Base-by-base conservation (phyloP, 2,888 invertebrate genomes). In the Hypsopygia costalis region DNA sequence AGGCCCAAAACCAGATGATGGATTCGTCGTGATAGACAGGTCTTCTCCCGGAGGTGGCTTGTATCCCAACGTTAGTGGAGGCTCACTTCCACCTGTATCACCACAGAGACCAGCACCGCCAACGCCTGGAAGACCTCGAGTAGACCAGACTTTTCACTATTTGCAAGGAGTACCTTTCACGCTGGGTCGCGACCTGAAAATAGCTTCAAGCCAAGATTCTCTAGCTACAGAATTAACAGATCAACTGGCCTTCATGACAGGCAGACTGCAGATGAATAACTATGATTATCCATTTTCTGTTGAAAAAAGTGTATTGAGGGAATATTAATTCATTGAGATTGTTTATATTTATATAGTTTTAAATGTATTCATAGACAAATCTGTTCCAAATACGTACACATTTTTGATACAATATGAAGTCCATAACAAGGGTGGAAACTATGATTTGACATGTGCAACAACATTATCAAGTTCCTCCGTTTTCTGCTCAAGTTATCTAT, bases 81-180 rank as follows among this genome's bases (percentile, higher is more conserved):
- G 54, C 6, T 47, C 56, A 2, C 52, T 43, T 1, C 52, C 52
- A 2, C 35, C 63, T 0, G 31, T 52, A 0, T 62, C 68, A 0
- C 75, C 80, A 0, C 62, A 62, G 32, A 64, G 82, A 27, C 80
- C 81, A 4, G 82, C 83, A 1, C 86, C 85, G 0, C 61, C 70
- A 1, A 58, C 70, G 0, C 82, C 85, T 0, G 47, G 55, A 1
- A 62, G 56, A 35, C 41, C 57, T 1, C 46, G 52, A 5, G 50
- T 65, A 32, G 87, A 86, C 28, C 72, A 65, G 2, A 64, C 69
- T 3, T 85, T 88, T 46, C 83, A 87, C 60, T 90, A 91, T 47
- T 63, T 92, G 5, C 89, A 83, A 55, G 90, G 88, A 25, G 90
- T 92, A 0, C 91, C 91, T 0, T 91, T 92, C 51, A 69, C 81